Evolutionary conservation across 2,113 vertebrate species (phyloP).

Genomic region (Onychostruthus taczanowskii): DNA sequence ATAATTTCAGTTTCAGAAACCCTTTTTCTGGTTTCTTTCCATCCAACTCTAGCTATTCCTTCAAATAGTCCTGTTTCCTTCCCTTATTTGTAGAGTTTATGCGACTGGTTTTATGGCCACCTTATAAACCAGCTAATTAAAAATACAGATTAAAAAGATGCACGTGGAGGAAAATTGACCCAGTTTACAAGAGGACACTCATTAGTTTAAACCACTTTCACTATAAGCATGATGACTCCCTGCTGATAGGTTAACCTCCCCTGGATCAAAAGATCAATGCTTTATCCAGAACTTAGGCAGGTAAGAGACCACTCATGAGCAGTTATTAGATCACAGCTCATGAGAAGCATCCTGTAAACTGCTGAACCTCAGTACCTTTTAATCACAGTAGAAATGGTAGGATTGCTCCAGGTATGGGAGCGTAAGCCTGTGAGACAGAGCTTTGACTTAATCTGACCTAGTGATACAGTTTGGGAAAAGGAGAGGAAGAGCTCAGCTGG

Average conservation of each 20-base stretch:
- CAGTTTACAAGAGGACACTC: neutral
- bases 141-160: neutral
- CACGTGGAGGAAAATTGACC: neutral
- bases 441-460: neutral
- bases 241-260: neutral
- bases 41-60: neutral
- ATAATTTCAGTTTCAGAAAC: neutral
- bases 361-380: neutral
- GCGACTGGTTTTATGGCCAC: neutral
- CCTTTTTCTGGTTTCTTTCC: neutral
- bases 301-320: neutral
- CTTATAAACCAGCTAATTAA: neutral
- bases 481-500: neutral
- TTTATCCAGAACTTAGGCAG: neutral
- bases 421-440: neutral
- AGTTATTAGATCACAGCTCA: neutral
- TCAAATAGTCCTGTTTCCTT: neutral
- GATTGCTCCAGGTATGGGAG: neutral
- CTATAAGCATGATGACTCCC: neutral
- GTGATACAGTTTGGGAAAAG: neutral
- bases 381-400: neutral
- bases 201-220: neutral
- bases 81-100: neutral
- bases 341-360: neutral
- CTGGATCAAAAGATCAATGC: neutral